These are phyloP conservation scores for Vireo altiloquus DNA, from an alignment of 2,113 vertebrate genomes.

Conservation along the genomic window DNA sequence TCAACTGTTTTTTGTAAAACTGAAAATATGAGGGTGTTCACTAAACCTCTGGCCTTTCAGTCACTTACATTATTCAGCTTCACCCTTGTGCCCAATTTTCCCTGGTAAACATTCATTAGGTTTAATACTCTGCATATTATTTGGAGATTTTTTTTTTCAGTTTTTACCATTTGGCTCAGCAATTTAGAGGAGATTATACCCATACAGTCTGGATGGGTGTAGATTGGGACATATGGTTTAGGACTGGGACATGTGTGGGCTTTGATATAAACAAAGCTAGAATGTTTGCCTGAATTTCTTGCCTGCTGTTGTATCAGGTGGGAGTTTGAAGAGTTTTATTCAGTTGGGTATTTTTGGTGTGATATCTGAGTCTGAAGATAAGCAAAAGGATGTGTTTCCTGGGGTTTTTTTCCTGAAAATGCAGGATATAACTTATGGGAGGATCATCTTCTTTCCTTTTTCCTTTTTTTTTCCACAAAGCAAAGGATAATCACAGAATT, in stretches of 20 bases:
- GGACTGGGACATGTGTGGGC: neutral
- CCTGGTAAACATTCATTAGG: neutral
- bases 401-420: neutral
- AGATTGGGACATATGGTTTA: neutral
- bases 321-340: neutral
- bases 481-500: neutral
- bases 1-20: neutral
- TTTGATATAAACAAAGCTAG: neutral
- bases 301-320: neutral
- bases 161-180: neutral
- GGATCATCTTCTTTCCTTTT: neutral
- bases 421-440: neutral
- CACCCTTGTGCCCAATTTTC: rapidly evolving
- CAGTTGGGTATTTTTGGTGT: neutral
- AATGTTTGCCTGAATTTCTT: neutral
- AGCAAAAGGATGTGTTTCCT: neutral
- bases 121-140: neutral
- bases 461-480: neutral
- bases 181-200: neutral
- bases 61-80: neutral
- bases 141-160: neutral
- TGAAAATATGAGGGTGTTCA: neutral
- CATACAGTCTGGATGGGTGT: neutral
- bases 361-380: neutral
- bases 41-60: neutral